These are phyloP conservation scores for Aspidoscelis tigris DNA, from an alignment of 2,113 vertebrate species.

Conservation along the genomic window DNA sequence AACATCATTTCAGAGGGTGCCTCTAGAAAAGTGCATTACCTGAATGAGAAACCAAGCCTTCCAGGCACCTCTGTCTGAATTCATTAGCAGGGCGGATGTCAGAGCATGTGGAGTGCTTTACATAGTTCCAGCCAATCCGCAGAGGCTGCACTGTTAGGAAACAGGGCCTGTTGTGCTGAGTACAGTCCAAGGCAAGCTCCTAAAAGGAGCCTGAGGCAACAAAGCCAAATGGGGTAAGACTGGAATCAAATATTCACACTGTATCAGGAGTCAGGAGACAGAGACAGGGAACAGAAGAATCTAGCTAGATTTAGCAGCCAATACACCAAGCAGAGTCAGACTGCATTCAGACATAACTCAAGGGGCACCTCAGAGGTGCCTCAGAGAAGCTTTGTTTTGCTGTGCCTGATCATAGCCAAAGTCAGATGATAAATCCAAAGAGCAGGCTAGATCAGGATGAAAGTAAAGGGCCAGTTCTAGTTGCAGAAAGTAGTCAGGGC, in stretches of 20 bases:
- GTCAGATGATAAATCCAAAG: neutral
- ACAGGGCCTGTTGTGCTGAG: neutral
- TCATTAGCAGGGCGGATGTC: neutral
- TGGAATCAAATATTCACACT: neutral
- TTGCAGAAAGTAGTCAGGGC: too few relatives aligned
- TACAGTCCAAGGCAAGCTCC: neutral
- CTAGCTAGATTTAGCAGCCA: neutral
- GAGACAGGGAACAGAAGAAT: too few relatives aligned
- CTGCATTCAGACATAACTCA: too few relatives aligned
- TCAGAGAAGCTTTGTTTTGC: too few relatives aligned
- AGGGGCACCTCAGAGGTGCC: too few relatives aligned
- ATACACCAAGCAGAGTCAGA: neutral
- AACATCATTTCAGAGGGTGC: neutral
- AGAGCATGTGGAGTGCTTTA: accelerated
- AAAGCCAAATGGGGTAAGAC: neutral
- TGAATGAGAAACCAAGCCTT: neutral
- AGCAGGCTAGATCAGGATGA: neutral
- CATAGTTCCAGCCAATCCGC: conserved; percentile 3
- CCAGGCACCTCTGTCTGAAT: accelerated
- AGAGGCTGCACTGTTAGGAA: accelerated
- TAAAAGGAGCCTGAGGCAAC: neutral
- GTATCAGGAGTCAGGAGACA: neutral
- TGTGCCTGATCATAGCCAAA: too few relatives aligned
- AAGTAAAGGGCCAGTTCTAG: neutral
- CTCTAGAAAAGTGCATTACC: conserved; percentile 15